Evolutionary conservation across 1,140 invertebrate species (phyloP), one percentile per base, ranked within the genome.

Genomic region (Pseudomyrmex sp.): DNA sequence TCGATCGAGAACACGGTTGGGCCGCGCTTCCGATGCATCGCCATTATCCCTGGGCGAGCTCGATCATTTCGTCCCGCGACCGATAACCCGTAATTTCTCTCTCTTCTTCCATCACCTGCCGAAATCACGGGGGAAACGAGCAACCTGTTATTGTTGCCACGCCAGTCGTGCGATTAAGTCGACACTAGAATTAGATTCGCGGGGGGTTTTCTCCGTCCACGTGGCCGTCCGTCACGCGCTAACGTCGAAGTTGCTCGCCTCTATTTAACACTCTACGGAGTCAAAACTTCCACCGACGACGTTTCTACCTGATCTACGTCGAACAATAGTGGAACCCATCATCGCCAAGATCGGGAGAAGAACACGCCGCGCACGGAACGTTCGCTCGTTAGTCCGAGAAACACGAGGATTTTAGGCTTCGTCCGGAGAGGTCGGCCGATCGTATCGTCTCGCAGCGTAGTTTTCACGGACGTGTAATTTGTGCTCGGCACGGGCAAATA

Each of bases 281-380:
- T 20, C 61, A 44, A 84, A 20, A 79, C 63, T 68, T 84, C 74
- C 61, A 15, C 35, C 44, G 59, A 35, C 50, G 50, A 12, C 56
- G 54, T 46, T 87, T 75, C 59, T 75, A 76, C 66, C 74, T 50
- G 77, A 23, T n/a, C n/a, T 48, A 23, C 50, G 18, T 35, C 44
- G 74, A 88, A 90, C 89, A 90, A 90, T 90, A 76, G 82, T 7
- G 50, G 50, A 69, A 82, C 62, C 74, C 86, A 74, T 88, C 86
- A 70, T 88, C 89, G 89, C 13, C 84, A 86, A 26, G 76, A 59
- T 68, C 72, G 59, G 62, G 35, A 35, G 35, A 35, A 70, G 26
- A 75, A 62, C 15, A 70, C 82, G 46, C 46, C 73, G 66, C 84
- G 73, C 9, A 13, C 50, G 12, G 50, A 52, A 70, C 12, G 58